Base-by-base conservation (phyloP, 2,888 invertebrate genomes). In the Orchesella flavescens region DNA sequence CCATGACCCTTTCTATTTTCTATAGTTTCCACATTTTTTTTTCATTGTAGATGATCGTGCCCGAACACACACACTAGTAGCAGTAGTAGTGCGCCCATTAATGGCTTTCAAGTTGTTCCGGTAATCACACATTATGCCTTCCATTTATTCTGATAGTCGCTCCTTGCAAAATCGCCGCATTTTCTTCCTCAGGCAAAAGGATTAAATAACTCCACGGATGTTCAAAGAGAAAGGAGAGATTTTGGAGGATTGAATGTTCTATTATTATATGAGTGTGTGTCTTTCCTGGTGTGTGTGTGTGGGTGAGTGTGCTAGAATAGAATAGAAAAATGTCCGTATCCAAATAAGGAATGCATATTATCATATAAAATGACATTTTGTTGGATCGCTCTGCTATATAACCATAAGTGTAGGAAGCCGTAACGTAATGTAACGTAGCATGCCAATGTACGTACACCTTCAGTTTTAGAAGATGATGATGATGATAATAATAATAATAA, bases 91-190 rank as follows among this genome's bases (percentile, higher is more conserved):
- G 49, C 34, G 72, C 65, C 79, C 79, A 79, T 72, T 79, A 79
- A 79, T 79, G 79, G 79, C 79, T 79, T 78, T 79, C 79, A 79
- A 79, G 79, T 79, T 79, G 79, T 79, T 79, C 79, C 79, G 71
- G 79, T 79, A 79, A 79, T 79, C 79, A 79, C 79, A 79, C 72
- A 79, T 79, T 79, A 79, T 79, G 79, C 79, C 79, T 79, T 79
- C 79, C 79, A 79, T 79, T 79, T 79, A 79, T 79, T 79, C 79
- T 79, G 79, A 79, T 79, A 79, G 79, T 79, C 65, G 79, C 65
- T 79, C 72, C 72, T 79, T 72, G 79, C 71, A 79, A 79, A 79
- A 79, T 79, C 79, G 79, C 79, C 79, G 79, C 79, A 72, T 79
- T 79, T 79, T 72, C 79, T 72, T 79, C 72, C 72, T 53, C 44